Evolutionary conservation across 2,797 vertebrate genomes (phyloP).

Genomic region (Cuniculus paca): DNA sequence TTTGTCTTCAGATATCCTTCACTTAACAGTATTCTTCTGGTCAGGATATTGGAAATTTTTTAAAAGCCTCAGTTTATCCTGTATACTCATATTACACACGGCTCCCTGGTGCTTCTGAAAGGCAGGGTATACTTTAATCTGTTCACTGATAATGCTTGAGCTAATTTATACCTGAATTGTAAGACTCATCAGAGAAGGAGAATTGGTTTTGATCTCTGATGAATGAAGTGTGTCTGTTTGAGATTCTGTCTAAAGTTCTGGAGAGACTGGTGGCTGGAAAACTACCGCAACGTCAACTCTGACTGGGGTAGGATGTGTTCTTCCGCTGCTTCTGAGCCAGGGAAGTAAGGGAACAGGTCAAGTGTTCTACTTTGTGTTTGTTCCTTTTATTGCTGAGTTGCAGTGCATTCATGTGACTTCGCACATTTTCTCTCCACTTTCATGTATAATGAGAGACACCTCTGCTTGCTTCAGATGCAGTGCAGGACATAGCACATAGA

Average conservation of each 20-base stretch:
- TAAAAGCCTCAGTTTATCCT: background rate
- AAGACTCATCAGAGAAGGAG: background rate
- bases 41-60: background rate
- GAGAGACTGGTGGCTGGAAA: background rate
- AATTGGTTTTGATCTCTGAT: background rate
- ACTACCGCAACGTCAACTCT: background rate
- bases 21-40: background rate
- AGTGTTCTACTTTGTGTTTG: background rate
- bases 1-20: background rate
- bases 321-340: background rate
- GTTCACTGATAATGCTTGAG: background rate
- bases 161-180: background rate
- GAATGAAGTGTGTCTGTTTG: background rate
- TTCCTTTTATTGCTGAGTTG: background rate
- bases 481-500: background rate
- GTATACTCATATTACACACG: background rate
- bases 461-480: background rate
- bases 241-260: background rate
- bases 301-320: background rate
- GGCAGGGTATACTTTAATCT: background rate
- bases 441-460: background rate
- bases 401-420: background rate
- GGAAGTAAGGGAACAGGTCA: background rate
- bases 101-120: background rate
- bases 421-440: background rate